Evolutionary conservation across 2,888 invertebrate species (phyloP), one percentile per base, ranked within the genome.

Genomic region (Nemotelus pantherinus): DNA sequence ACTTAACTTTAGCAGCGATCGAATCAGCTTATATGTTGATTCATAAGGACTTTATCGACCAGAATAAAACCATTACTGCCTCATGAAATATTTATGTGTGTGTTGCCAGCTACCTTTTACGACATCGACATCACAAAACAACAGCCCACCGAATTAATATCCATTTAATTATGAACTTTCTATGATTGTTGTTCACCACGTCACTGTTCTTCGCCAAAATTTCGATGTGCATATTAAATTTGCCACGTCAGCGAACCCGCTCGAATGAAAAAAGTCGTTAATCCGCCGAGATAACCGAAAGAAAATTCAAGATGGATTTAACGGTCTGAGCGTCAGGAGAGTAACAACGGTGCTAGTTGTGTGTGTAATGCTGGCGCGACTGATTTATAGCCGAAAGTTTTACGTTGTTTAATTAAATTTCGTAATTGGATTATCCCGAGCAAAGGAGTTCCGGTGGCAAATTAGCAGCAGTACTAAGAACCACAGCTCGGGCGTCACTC

Each of bases 391-490:
- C 47, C 60, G 44, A 74, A 74, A 74, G 48, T 74, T 74, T 74
- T 45, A 74, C 74, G 60, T 63, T 74, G 74, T 74, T 74, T 74
- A 74, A 74, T 74, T 74, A 74, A 74, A 74, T 74, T 74, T 43
- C 74, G 74, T 74, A 74, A 74, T 74, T 74, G 74, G 74, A 74
- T 74, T 74, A 74, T 74, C 63, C 74, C 48, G 10, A 41, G 25
- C 25, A 10, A 60, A 63, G 60, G 58, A 58, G 57, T 74, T 74
- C 50, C 48, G 60, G 74, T 74, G 63, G 60, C 74, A 60, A 74
- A 74, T 74, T 74, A 74, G 74, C 74, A 74, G n/a, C 50, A 63
- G 50, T 60, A 39, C 53, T 44, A 53, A 6, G 41, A 43, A 43
- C 70, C 50, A 50, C 50, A 50, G 41, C 39, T 70, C 70, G 53